Percentiles rank a stretch among this genome's conserved stretches.
Conservation (phyloP, 2,797 vertebrate genomes). For the Myotis myotis region DNA sequence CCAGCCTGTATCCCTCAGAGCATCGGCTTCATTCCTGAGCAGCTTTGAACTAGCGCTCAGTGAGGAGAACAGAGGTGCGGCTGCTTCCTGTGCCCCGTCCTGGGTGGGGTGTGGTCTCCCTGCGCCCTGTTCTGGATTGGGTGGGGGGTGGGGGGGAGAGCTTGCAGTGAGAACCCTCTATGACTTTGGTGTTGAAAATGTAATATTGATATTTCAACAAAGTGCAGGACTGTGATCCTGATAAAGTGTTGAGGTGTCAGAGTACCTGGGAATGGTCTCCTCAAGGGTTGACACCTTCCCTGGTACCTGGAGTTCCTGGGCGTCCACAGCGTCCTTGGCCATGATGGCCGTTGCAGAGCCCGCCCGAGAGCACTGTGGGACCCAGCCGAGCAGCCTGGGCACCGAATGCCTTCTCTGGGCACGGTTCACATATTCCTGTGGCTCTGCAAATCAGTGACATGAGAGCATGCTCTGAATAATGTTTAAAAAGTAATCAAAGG, state of each 20-base stretch:
- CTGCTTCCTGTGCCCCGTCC: neutral
- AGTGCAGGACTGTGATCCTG: neutral
- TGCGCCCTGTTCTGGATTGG: fast-evolving
- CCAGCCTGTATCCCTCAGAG: neutral
- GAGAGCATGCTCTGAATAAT: too few species aligned
- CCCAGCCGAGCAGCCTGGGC: neutral
- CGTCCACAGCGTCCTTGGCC: neutral
- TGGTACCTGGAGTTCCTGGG: neutral
- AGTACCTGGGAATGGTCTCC: neutral
- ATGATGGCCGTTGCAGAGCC: neutral
- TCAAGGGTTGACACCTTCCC: neutral
- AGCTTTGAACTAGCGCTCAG: neutral
- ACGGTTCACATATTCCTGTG: fast-evolving
- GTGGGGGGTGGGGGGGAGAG: too few species aligned
- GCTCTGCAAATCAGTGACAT: neutral
- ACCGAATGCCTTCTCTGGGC: neutral
- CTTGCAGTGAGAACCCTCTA: neutral
- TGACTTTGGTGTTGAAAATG: neutral
- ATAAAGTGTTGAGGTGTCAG: neutral
- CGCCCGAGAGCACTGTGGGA: neutral
- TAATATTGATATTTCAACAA: neutral
- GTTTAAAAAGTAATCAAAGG: neutral
- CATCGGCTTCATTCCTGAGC: fast-evolving
- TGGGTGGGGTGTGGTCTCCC: neutral
- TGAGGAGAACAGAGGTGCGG: neutral